phyloP scores from a whole-genome alignment of 1,140 invertebrate genomes.

The Thereuonema tuberculata region DNA sequence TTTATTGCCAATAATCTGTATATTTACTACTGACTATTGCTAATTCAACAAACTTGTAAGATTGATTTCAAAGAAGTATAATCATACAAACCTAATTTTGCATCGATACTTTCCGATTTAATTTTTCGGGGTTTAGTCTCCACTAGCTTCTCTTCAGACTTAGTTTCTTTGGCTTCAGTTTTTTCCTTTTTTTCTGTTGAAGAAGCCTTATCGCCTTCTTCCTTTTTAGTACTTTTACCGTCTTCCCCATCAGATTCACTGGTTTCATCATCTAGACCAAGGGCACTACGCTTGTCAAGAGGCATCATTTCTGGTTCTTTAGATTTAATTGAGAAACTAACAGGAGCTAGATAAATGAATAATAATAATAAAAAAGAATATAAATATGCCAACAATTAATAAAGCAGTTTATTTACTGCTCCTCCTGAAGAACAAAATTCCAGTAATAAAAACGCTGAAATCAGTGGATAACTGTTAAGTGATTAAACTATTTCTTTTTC shows the following conservation, averaged over 20 bases:
- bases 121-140: no score
- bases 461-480: no score
- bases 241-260: constrained; percentile 25
- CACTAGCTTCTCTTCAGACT: no score
- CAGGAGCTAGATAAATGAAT: constrained; percentile 18
- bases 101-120: no score
- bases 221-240: constrained; percentile 11
- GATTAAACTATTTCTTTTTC: no score
- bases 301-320: constrained; percentile 26
- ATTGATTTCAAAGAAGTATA: no score
- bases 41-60: no score
- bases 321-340: constrained; percentile 33
- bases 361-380: neutral
- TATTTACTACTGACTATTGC: no score
- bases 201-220: constrained; percentile 4
- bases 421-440: no score
- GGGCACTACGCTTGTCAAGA: constrained; percentile 20
- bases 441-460: no score
- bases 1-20: no score
- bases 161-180: neutral
- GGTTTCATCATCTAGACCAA: constrained; percentile 27
- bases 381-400: constrained; percentile 9
- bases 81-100: no score
- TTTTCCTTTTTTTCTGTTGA: constrained; percentile 7
- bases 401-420: neutral